phyloP scores from a whole-genome alignment of 2,113 vertebrate genomes.

The Chamaetylas fuelleborni region DNA sequence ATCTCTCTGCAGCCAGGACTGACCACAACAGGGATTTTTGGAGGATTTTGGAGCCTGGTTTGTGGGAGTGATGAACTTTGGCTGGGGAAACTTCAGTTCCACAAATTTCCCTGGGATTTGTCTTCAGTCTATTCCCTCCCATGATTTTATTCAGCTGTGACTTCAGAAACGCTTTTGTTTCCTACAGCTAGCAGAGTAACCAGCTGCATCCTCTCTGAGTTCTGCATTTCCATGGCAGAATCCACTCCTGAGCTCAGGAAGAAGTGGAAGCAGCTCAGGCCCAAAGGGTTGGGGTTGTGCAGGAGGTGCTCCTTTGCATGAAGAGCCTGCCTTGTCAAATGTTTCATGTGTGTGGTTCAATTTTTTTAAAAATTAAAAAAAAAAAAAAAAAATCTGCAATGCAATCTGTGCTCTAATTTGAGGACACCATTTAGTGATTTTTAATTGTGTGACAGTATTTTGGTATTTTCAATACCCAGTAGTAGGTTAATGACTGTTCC shows the following conservation, averaged over 20 bases:
- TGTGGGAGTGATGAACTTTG: fast-evolving
- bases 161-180: neutral
- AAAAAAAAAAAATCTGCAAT: neutral
- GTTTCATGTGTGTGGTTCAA: neutral
- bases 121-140: neutral
- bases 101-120: neutral
- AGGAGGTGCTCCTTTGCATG: neutral
- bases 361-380: neutral
- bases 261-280: neutral
- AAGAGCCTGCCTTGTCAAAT: neutral
- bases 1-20: no score
- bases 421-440: conserved; percentile 61
- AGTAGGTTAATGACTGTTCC: conserved; percentile 70
- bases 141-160: neutral
- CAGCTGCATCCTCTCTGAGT: neutral
- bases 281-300: neutral
- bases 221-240: fast-evolving
- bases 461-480: conserved; percentile 55
- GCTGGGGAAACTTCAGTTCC: neutral
- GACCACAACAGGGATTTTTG: no score
- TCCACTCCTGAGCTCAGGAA: neutral
- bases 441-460: conserved; percentile 68
- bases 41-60: neutral
- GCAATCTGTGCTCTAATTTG: conserved; percentile 59
- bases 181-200: neutral